Conservation (phyloP, 2,797 vertebrate species). For the Muscicapa comitata region DNA sequence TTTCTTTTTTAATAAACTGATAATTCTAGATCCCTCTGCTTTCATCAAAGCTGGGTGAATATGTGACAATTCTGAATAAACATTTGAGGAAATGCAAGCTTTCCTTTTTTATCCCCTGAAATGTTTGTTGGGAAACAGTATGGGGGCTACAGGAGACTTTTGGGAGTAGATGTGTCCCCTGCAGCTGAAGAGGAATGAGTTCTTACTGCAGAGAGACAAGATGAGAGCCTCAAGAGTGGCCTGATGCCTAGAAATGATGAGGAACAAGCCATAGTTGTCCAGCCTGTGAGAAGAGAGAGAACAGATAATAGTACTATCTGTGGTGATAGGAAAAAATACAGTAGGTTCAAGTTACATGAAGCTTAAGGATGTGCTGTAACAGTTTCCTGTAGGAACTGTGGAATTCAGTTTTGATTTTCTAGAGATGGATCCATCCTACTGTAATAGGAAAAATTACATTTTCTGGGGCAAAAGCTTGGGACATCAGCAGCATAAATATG, state of each 20-base stretch:
- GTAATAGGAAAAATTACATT: background rate
- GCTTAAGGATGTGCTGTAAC: background rate
- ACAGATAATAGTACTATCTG: background rate
- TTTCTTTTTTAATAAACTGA: background rate
- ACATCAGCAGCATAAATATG: background rate
- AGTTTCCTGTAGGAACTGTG: background rate
- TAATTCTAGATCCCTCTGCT: background rate
- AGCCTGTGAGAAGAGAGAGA: background rate
- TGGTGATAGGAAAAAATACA: background rate
- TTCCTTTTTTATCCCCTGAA: background rate
- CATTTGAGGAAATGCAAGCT: background rate
- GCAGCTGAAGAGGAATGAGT: background rate
- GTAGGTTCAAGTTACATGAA: background rate
- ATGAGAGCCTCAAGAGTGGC: background rate
- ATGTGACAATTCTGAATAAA: background rate
- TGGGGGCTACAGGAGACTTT: background rate
- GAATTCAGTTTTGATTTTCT: background rate
- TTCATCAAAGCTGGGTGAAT: background rate
- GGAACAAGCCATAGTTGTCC: background rate
- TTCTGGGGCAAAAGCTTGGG: background rate
- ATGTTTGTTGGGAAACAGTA: background rate
- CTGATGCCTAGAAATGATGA: background rate
- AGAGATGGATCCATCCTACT: accelerated
- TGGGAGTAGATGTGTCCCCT: background rate
- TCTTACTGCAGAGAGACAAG: background rate